Percentiles rank a stretch among this genome's conserved stretches.
Evolutionary conservation across 2,888 invertebrate species (phyloP).

Genomic region (Hetaerina titia): DNA sequence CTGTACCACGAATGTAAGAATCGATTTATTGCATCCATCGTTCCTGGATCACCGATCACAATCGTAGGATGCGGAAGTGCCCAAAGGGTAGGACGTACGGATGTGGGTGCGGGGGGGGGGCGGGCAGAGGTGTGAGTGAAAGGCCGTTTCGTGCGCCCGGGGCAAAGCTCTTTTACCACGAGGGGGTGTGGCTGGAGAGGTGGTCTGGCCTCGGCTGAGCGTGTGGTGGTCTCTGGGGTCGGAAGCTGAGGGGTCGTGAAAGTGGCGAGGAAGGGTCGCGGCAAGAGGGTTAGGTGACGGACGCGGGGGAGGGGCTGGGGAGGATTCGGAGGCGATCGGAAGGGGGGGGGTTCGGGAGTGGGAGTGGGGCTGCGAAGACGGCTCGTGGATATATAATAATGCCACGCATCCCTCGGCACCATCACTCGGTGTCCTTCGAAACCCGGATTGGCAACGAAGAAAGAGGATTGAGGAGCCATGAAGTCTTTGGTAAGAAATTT

Average conservation of each 20-base stretch:
- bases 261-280: background rate
- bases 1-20: too few species aligned
- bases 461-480: background rate
- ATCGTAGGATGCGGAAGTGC: background rate
- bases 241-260: background rate
- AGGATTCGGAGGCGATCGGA: background rate
- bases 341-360: background rate
- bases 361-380: background rate
- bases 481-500: constrained; percentile 43
- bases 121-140: background rate
- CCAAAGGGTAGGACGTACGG: background rate
- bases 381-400: constrained; percentile 18
- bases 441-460: background rate
- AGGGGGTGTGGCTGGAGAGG: constrained; percentile 81
- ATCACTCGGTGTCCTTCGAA: background rate
- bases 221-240: background rate
- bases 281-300: background rate
- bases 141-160: constrained; percentile 81
- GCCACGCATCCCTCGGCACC: background rate
- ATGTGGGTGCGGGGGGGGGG: background rate
- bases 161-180: constrained; percentile 81
- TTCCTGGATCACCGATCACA: background rate
- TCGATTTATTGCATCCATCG: too few species aligned
- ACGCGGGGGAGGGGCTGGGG: background rate
- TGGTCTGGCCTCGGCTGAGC: constrained; percentile 68